phyloP scores from a whole-genome alignment of 1,140 invertebrate species.

The Lethrus apterus region DNA sequence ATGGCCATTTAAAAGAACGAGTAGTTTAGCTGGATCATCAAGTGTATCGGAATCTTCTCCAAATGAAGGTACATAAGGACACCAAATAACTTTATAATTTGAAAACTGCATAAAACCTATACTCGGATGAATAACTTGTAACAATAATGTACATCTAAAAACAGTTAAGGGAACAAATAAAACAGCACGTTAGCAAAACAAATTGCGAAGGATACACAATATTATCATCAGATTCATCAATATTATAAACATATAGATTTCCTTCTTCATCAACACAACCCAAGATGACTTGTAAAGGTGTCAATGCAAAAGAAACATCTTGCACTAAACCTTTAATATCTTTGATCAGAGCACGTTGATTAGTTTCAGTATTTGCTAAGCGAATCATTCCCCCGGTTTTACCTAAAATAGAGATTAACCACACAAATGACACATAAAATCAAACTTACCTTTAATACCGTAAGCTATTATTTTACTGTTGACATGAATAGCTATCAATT shows the following conservation, averaged over 20 bases:
- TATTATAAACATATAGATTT: conserved; percentile 72
- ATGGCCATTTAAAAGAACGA: conserved; percentile 72
- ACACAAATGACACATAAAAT: conserved; percentile 2
- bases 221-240: conserved; percentile 54
- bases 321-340: conserved; percentile 77
- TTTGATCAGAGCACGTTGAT: conserved; percentile 73
- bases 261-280: conserved; percentile 81
- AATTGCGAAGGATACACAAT: conserved; percentile 47
- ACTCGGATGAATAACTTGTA: conserved; percentile 48
- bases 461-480: conserved; percentile 82
- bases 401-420: conserved; percentile 45
- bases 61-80: conserved; percentile 75
- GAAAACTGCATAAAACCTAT: conserved; percentile 25
- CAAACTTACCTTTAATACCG: conserved; percentile 69
- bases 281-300: conserved; percentile 65
- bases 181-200: conserved; percentile 1
- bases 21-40: conserved; percentile 68
- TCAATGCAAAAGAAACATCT: conserved; percentile 84
- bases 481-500: conserved; percentile 81
- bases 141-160: conserved; percentile 30
- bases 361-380: conserved; percentile 67
- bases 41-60: conserved; percentile 50
- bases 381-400: conserved; percentile 71
- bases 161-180: conserved; percentile 11
- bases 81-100: conserved; percentile 79